A percentile compares a stretch with the other conserved stretches of the same genome.
These are phyloP conservation scores for Elephantulus edwardii DNA, from an alignment of 2,113 vertebrate species.

Conservation along the genomic window DNA sequence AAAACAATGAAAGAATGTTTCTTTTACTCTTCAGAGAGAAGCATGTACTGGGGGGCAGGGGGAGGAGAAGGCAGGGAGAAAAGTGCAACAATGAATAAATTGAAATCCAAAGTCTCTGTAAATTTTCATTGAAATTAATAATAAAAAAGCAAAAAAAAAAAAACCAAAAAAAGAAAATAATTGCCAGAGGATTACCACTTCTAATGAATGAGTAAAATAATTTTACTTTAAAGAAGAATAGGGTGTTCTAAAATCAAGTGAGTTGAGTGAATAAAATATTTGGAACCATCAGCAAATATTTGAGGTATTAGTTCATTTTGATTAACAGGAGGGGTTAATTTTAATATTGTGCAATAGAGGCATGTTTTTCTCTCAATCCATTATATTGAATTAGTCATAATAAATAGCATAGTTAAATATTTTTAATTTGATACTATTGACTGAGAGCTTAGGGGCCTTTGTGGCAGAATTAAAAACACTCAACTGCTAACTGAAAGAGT, in stretches of 20 bases:
- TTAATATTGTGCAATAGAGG: slow-evolving; percentile 63
- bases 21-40: too few species aligned
- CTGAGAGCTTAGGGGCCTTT: not conserved
- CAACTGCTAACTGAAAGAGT: not conserved
- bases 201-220: not conserved
- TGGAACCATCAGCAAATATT: slow-evolving; percentile 57
- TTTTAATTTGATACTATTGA: slow-evolving; percentile 35
- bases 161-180: too few species aligned
- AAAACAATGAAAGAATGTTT: too few species aligned
- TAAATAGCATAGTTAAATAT: slow-evolving; percentile 44
- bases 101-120: too few species aligned
- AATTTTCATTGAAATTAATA: too few species aligned
- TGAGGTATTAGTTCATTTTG: slow-evolving; percentile 64
- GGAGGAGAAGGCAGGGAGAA: too few species aligned
- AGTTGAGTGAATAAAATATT: slow-evolving; percentile 63
- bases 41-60: too few species aligned
- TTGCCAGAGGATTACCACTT: too few species aligned
- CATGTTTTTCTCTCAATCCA: slow-evolving; percentile 30
- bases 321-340: slow-evolving; percentile 63
- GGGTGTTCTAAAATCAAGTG: not conserved
- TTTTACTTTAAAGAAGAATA: slow-evolving; percentile 5
- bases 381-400: not conserved
- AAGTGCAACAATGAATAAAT: too few species aligned
- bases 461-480: not conserved
- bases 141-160: too few species aligned